Evolutionary conservation across 2,113 vertebrate species (phyloP), one percentile per base, ranked within the genome.

Genomic region (Eubucco bourcierii): DNA sequence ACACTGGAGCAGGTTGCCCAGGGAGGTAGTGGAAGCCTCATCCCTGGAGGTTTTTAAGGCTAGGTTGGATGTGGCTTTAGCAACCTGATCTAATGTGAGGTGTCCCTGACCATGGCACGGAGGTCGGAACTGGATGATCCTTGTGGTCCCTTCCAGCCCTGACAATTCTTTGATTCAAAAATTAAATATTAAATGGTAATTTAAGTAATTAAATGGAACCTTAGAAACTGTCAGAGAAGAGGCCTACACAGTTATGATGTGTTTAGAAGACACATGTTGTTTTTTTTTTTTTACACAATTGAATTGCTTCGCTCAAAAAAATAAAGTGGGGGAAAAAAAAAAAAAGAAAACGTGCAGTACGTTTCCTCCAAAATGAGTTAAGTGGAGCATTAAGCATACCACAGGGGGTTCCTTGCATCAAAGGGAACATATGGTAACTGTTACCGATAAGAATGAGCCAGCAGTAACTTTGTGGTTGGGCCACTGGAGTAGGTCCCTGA

Each of bases 381-480:
- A 72, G 37, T 5, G 14, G 33, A 72, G 29, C 34, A n/a, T 61
- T 46, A 81, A 79, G 34, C 19, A 15, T 33, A 59, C 44, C 63
- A 86, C 73, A 58, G 68, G 71, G 79, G 60, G 68, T 39, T 91
- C 87, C 70, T 39, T 41, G n/a, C 55, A 88, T 88, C 88, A 92
- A 91, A 94, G 29, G 7, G 9, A 87, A 65, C 63, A 72, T 52
- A 72, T 61, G 66, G 83, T 72, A 94, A 68, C 55, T 80, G 76
- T 88, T 78, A 91, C 53, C 58, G 73, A 50, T 41, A 80, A 72
- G 73, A 63, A 78, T 4, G 17, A 90, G 33, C 12, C 6, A 67
- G 44, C 41, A 88, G 88, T 29, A 84, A 80, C 86, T 93, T 65
- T 63, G 83, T 73, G 92, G 66, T 87, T 29, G 61, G 74, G 39